Evolutionary conservation across 37 sponge, comb jelly and placozoan species (phyloP).

Genomic region (Aplysina aerophoba): DNA sequence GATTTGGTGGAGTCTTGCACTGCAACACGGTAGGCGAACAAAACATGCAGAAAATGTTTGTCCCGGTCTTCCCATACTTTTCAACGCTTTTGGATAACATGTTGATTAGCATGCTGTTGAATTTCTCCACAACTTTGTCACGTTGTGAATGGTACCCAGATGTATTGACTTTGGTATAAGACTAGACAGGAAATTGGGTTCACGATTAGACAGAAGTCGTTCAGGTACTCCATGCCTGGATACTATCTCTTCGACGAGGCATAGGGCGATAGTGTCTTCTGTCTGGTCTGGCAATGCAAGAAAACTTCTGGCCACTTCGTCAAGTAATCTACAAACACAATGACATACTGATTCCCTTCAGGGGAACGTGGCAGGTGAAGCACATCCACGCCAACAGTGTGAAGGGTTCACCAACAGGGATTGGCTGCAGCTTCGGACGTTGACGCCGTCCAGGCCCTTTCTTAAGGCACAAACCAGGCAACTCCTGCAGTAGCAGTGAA

Average conservation of each 20-base stretch:
- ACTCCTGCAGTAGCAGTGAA: conserved; percentile 26
- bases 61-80: conserved; percentile 42
- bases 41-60: conserved; percentile 36
- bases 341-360: conserved; percentile 43
- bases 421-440: conserved; percentile 41
- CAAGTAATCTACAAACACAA: conserved; percentile 74
- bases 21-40: conserved; percentile 44
- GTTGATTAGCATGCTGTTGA: conserved; percentile 35
- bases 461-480: conserved; percentile 51
- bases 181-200: conserved; percentile 43
- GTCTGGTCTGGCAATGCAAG: conserved; percentile 46
- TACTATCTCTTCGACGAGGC: conserved; percentile 52
- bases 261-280: conserved; percentile 49
- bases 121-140: conserved; percentile 49
- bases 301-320: conserved; percentile 77
- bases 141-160: neutral
- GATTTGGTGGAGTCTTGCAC: conserved; percentile 44
- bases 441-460: conserved; percentile 11
- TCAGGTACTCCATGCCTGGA: conserved; percentile 40
- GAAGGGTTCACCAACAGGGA: conserved; percentile 75
- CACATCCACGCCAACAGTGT: conserved; percentile 65
- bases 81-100: conserved; percentile 40
- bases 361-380: conserved; percentile 47
- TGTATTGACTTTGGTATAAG: neutral
- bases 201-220: conserved; percentile 31